phyloP scores from a whole-genome alignment of 1,140 invertebrate genomes.

The Rhagoletis pomonella region DNA sequence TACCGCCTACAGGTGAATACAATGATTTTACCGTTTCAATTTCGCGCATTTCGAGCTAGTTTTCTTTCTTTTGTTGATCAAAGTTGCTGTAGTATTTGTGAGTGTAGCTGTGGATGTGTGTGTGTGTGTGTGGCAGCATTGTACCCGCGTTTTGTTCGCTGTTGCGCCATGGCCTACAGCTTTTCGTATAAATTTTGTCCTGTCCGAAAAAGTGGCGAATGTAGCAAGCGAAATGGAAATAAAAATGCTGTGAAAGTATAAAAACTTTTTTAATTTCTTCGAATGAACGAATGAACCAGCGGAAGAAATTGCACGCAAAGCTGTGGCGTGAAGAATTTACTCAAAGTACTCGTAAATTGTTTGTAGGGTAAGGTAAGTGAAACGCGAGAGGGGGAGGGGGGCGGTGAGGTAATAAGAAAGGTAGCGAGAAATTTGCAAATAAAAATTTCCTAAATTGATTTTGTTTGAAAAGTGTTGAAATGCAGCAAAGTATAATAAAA shows the following conservation, averaged over 20 bases:
- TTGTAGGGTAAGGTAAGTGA: no score
- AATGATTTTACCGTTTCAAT: constrained; percentile 16
- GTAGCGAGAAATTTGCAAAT: not conserved
- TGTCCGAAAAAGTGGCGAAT: not conserved
- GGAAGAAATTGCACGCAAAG: not conserved
- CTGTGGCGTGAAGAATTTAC: not conserved
- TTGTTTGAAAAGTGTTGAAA: constrained; percentile 40
- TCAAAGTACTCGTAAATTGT: not conserved
- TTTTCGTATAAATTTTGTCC: not conserved
- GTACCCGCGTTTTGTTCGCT: not conserved
- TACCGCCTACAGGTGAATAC: not conserved
- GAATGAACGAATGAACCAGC: not conserved
- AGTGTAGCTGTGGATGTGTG: not conserved
- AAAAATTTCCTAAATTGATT: constrained; percentile 43
- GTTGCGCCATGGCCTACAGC: not conserved
- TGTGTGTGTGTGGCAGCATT: not conserved
- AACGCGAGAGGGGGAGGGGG: no score
- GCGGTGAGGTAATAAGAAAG: not conserved
- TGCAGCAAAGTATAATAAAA: not conserved
- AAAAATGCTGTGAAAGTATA: not conserved
- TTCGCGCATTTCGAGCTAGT: not conserved
- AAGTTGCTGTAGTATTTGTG: not conserved
- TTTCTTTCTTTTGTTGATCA: not conserved
- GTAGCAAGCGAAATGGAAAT: constrained; percentile 22
- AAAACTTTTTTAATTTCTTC: constrained; percentile 47